Base-by-base conservation (phyloP, 92 coral and sea anemone genomes). In the Heliopora coerulea region DNA sequence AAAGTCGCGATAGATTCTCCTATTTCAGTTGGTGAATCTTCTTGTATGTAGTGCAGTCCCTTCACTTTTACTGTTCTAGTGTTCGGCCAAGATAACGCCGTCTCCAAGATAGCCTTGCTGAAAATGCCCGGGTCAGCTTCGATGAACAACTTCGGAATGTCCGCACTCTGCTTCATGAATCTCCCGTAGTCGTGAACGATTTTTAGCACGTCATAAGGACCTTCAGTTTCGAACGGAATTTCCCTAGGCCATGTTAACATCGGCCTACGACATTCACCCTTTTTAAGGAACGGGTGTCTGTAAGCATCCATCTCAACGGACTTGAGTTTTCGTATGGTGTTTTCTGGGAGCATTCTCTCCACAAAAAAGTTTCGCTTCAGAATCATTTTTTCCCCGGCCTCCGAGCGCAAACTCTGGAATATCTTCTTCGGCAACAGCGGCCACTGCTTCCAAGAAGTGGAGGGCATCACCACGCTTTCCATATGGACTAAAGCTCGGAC, bases 71-170 rank as follows among this genome's bases (percentile, higher is more conserved):
- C 83, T 21, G 62, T 59, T 57, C 57, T 54, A 17, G 54, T 39
- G 66, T 78, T 78, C 18, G 75, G 76, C 83, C 83, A 78, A 6
- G 77, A 70, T 54, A 48, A 25, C 18, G 77, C 77, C 35, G 77
- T 70, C 19, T 70, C 77, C 2, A 40, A 17, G 29, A 35, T 59
- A 12, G 76, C 64, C 17, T 58, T 58, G 49, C 61, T 65, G 8
- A 78, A 70, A 11, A 78, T 42, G 30, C 83, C 83, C 0, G 83
- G 83, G 20, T 65, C 83, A 1, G 83, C 83, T 27, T 78, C 64
- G 46, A 78, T 66, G 49, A 78, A 63, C 12, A 78, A 29, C 56
- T 78, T 78, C 8, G 82, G 82, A 21, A 78, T 33, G 69, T 48
- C 62, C 0, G 24, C 25, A 14, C 63, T 70, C 54, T 54, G 77